Conservation (phyloP, 2,797 vertebrate genomes). For the Vireo griseus region DNA sequence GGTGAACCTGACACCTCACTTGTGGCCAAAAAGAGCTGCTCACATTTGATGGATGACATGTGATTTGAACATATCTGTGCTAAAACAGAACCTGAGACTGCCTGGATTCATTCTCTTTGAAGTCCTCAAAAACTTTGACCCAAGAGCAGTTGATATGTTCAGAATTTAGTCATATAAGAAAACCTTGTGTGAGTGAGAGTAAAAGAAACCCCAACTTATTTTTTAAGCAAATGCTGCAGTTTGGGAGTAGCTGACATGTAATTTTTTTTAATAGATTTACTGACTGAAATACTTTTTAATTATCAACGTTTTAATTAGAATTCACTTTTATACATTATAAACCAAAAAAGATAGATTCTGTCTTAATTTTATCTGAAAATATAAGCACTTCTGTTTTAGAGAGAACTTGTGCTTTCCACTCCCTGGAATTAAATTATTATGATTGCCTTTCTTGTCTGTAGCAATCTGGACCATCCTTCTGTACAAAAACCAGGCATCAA, state of each 20-base stretch:
- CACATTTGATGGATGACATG: not conserved
- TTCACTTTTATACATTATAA: not conserved
- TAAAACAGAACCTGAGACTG: not conserved
- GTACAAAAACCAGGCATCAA: not conserved
- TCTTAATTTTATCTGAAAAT: not conserved
- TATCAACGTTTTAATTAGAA: conserved; percentile 2
- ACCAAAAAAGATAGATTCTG: not conserved
- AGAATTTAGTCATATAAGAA: not conserved
- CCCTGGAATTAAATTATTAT: not conserved
- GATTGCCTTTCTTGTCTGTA: not conserved
- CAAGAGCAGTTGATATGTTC: not conserved
- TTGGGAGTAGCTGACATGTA: not conserved
- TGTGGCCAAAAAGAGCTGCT: not conserved
- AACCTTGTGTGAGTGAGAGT: not conserved
- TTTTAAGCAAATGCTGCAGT: conserved; percentile 2
- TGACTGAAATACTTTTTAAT: conserved; percentile 10
- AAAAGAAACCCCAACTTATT: not conserved
- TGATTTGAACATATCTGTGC: not conserved
- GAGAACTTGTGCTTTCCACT: not conserved
- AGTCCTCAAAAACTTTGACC: not conserved
- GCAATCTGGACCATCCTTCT: not conserved
- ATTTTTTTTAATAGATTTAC: not conserved
- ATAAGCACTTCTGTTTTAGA: not conserved
- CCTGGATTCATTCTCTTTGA: not conserved
- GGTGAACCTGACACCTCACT: not conserved